Base-by-base conservation (phyloP, 2,888 invertebrate species). In the Lomographa bimaculata region DNA sequence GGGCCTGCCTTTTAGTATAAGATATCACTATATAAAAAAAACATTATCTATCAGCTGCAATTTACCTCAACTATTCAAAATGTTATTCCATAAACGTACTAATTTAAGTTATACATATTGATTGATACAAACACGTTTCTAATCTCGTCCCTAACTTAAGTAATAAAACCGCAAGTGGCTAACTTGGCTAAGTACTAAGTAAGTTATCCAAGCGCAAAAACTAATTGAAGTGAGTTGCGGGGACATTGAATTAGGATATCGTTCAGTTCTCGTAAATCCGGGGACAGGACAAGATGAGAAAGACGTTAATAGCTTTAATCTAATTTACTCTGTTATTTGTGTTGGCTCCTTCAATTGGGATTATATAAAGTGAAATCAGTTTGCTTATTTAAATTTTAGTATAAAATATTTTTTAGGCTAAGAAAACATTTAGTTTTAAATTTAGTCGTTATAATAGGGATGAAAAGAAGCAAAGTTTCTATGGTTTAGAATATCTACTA, bases 131-230 rank as follows among this genome's bases (percentile, higher is more conserved):
- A 23, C 48, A 19, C 5, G 21, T 41, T 44, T 44, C 44, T 42
- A 35, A 19, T 11, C 23, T 10, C 11, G 37, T 19, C 36, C 6
- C 19, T 19, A 42, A 46, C 35, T 55, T 61, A 60, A 60, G 58
- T 60, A 54, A 65, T 64, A 52, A 61, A 60, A 43, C 37, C 45
- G 16, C 42, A 39, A n/a, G n/a, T n/a, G n/a, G n/a, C n/a, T n/a
- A n/a, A n/a, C n/a, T n/a, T n/a, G n/a, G n/a, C 5, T 10, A 17
- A 7, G 27, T 14, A 23, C 17, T 26, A 60, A 64, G 57, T 49
- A 44, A 60, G 61, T 63, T 57, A 55, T 42, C 36, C 21, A 36
- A 35, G 43, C 42, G 47, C 38, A 23, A 35, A 33, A 64, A 72
- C 54, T 30, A 51, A 60, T 60, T 71, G 71, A 56, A 35, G 41